phyloP scores from a whole-genome alignment of 2,113 vertebrate genomes.

The Barnardius zonarius region DNA sequence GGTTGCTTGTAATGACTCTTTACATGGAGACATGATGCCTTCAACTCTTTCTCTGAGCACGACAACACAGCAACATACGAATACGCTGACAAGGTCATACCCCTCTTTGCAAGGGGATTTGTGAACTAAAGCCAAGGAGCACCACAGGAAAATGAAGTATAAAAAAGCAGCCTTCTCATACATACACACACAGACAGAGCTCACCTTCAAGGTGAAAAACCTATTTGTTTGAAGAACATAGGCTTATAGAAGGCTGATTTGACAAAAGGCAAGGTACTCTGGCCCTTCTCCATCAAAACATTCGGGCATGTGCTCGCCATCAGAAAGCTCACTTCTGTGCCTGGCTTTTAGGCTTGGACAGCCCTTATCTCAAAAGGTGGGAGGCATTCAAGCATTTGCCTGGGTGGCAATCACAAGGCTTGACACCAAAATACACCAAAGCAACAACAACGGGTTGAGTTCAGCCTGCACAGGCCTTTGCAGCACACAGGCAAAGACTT shows the following conservation, averaged over 20 bases:
- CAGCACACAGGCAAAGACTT: not conserved
- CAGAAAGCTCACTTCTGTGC: not conserved
- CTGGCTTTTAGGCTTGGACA: not conserved
- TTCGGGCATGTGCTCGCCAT: rapidly evolving
- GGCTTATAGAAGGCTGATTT: not conserved
- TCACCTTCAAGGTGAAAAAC: not conserved
- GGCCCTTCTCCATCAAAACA: not conserved
- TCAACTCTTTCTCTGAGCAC: not conserved
- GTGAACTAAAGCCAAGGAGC: not conserved
- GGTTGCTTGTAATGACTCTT: not conserved
- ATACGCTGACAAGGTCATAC: not conserved
- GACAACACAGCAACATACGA: not conserved
- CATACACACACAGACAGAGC: not conserved
- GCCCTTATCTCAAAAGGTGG: not conserved
- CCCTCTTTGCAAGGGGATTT: not conserved
- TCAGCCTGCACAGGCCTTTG: not conserved
- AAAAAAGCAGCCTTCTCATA: rapidly evolving
- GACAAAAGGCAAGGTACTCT: not conserved
- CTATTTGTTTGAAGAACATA: not conserved
- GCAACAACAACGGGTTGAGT: rapidly evolving
- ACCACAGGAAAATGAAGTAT: not conserved
- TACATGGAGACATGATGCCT: not conserved
- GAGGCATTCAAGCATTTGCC: not conserved
- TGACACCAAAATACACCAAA: not conserved
- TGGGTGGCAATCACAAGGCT: not conserved